Evolutionary conservation across 2,888 invertebrate species (phyloP).

Genomic region (Panorpa germanica): DNA sequence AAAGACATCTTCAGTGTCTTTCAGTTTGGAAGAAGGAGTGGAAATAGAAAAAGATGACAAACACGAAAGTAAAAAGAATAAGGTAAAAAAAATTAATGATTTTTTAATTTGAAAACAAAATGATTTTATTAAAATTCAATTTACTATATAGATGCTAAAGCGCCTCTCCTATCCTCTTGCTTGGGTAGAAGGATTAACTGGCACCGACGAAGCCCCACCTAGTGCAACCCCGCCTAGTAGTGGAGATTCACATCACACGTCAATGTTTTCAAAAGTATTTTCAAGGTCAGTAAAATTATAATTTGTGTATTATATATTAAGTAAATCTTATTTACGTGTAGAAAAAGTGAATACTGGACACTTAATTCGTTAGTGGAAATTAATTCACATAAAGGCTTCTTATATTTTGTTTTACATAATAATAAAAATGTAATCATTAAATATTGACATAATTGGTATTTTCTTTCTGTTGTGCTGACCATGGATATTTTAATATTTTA

Average conservation of each 20-base stretch:
- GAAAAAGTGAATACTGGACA: no score
- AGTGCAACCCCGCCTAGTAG: slow-evolving; percentile 23
- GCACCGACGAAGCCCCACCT: slow-evolving; percentile 38
- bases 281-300: slow-evolving; percentile 45
- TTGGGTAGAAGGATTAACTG: slow-evolving; percentile 79
- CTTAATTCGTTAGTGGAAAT: no score
- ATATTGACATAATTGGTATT: no score
- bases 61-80: slow-evolving; percentile 48
- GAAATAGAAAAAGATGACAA: slow-evolving; percentile 12
- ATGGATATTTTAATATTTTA: no score
- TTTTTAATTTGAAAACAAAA: slow-evolving; percentile 6
- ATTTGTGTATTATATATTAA: no score
- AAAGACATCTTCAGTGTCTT: slow-evolving; percentile 52
- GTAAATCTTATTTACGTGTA: no score
- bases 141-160: slow-evolving; percentile 61
- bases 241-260: slow-evolving; percentile 36
- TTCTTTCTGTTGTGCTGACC: no score
- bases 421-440: no score
- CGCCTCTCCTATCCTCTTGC: slow-evolving; percentile 78
- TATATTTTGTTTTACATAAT: no score
- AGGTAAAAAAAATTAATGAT: slow-evolving; percentile 26
- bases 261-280: slow-evolving; percentile 81
- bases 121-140: slow-evolving; percentile 3
- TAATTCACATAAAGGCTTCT: no score
- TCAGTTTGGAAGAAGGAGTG: slow-evolving; percentile 38